Evolutionary conservation across 2,888 invertebrate species (phyloP).

Genomic region (Limnephilus rhombicus): DNA sequence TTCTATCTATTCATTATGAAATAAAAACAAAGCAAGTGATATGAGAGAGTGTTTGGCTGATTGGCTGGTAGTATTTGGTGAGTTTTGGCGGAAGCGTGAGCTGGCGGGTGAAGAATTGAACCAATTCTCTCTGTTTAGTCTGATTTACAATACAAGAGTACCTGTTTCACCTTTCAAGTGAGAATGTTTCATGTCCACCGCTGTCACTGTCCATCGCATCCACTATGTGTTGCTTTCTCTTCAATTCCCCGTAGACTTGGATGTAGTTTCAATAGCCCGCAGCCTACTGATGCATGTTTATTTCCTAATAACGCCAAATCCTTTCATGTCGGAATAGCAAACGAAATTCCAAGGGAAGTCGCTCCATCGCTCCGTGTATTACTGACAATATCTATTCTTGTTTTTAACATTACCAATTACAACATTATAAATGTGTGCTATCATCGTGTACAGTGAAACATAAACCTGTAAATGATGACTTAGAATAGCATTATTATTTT

Average conservation of each 20-base stretch:
- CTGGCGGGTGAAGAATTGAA: constrained; percentile 45
- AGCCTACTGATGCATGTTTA: background rate
- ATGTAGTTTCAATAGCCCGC: background rate
- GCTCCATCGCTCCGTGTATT: constrained; percentile 34
- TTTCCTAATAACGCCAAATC: background rate
- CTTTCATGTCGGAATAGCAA: background rate
- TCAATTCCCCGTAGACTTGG: background rate
- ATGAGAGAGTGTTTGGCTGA: constrained; percentile 41
- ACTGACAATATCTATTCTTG: constrained; percentile 38
- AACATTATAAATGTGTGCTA: constrained; percentile 38
- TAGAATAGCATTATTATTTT: constrained; percentile 45
- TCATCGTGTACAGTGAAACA: constrained; percentile 31
- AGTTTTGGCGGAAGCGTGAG: background rate
- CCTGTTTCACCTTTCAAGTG: constrained; percentile 51
- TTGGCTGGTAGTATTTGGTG: background rate
- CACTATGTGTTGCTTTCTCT: constrained; percentile 25
- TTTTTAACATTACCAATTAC: constrained; percentile 11
- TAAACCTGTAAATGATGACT: constrained; percentile 39
- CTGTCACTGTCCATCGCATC: background rate
- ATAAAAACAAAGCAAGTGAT: constrained; percentile 55
- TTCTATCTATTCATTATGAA: constrained; percentile 40
- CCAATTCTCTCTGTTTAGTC: constrained; percentile 52
- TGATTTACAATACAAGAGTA: constrained; percentile 54
- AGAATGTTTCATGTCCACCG: constrained; percentile 50
- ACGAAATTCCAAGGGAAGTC: background rate